Evolutionary conservation across 2,797 vertebrate genomes (phyloP), one percentile per base, ranked within the genome.

Genomic region (Macropodus opercularis): DNA sequence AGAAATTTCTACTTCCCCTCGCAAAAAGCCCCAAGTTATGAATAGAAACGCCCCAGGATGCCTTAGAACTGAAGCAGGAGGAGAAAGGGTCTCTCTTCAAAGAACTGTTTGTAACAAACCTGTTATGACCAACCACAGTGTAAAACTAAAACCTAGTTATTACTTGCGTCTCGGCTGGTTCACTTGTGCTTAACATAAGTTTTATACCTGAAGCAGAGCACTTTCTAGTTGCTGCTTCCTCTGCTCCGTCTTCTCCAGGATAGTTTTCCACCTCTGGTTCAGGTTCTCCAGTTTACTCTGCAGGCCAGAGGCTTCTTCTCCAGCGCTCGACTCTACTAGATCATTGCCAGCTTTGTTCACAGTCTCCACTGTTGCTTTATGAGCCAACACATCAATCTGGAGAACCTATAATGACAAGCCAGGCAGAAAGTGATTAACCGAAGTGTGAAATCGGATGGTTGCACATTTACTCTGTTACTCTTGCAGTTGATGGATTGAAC

Each of bases 371-470:
- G 96, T 99, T 6, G 94, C 91, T 79, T 96, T 94, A 68, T 99
- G 98, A 69, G 98, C 97, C 65, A 98, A 84, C 48, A 99, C 96
- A 27, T 99, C 98, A 53, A 97, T 97, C 81, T 98, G 94, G 17
- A 99, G 94, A 41, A 99, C 95, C 98, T 99, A 79, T 23, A 75
- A 41, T 55, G 15, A 58, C 14, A 23, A 55, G 31, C 3, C 3
- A 62, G 27, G 7, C 50, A 72, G 17, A 19, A 32, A 46, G 0
- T 1, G 13, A 58, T 43, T 57, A 34, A 32, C 66, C 32, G 5
- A 60, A 42, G 24, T 6, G 2, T 18, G 8, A 42, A 36, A n/a
- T n/a, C n/a, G n/a, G n/a, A n/a, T n/a, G n/a, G n/a, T n/a, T n/a
- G n/a, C n/a, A n/a, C n/a, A n/a, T n/a, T n/a, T n/a, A n/a, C n/a